Conservation (phyloP, 2,797 vertebrate genomes). For the Hypotaenidia okinawae region DNA sequence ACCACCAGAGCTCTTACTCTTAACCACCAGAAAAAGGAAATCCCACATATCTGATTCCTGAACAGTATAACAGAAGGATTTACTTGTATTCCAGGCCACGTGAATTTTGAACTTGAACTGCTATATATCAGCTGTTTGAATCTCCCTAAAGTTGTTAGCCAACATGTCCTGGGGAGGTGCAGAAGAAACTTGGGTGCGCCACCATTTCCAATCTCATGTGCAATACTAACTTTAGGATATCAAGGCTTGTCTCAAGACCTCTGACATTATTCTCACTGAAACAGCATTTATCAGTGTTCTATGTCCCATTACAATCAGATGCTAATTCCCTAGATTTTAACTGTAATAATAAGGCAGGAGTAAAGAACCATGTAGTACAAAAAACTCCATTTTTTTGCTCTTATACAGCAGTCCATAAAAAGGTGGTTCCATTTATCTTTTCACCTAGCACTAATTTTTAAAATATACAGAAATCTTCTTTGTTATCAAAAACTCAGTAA, state of each 20-base stretch:
- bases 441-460: not conserved
- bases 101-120: not conserved
- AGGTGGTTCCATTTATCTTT: not conserved
- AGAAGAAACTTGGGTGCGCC: not conserved
- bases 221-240: not conserved
- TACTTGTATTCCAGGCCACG: not conserved
- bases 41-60: not conserved
- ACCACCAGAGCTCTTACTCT: not conserved
- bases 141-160: not conserved
- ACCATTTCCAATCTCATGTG: not conserved
- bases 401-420: not conserved
- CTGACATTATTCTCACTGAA: not conserved
- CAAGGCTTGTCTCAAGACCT: not conserved
- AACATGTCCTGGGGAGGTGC: accelerated
- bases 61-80: not conserved
- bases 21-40: not conserved
- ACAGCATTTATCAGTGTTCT: not conserved
- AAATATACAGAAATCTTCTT: not conserved
- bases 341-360: too few relatives aligned
- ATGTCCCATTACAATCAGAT: not conserved
- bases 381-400: not conserved
- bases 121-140: not conserved
- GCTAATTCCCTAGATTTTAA: not conserved
- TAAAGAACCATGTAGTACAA: not conserved
- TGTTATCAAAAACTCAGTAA: not conserved